phyloP scores from a whole-genome alignment of 2,797 vertebrate genomes.

The Xyrichtys novacula region DNA sequence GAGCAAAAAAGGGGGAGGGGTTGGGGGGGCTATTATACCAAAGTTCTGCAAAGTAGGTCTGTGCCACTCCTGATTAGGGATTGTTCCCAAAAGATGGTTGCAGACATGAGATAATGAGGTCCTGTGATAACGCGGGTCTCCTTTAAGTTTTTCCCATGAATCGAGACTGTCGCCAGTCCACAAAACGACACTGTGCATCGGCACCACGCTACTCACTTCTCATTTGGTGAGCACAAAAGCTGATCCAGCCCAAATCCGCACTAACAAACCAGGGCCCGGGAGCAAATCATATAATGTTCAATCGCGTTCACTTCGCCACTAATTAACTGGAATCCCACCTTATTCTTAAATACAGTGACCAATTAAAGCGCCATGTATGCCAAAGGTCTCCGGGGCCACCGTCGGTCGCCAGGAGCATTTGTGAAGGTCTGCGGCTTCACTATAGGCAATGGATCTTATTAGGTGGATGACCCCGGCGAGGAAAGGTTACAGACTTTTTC shows the following conservation, averaged over 20 bases:
- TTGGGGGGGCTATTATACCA: slow-evolving; percentile 57
- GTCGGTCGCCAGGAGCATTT: slow-evolving; percentile 89
- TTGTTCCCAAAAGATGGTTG: slow-evolving; percentile 85
- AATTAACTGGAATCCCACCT: slow-evolving; percentile 97
- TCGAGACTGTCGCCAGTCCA: slow-evolving; percentile 90
- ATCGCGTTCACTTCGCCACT: slow-evolving; percentile 91
- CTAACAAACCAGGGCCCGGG: slow-evolving; percentile 89
- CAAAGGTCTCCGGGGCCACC: slow-evolving; percentile 89
- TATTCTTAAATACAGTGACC: slow-evolving; percentile 89
- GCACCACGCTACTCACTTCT: slow-evolving; percentile 94
- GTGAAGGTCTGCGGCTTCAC: slow-evolving; percentile 89
- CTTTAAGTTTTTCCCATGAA: slow-evolving; percentile 91
- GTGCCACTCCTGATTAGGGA: slow-evolving; percentile 86
- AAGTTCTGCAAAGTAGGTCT: slow-evolving; percentile 80
- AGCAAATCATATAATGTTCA: slow-evolving; percentile 91
- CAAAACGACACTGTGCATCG: slow-evolving; percentile 90
- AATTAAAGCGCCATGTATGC: slow-evolving; percentile 92
- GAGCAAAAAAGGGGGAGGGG: slow-evolving; percentile 15
- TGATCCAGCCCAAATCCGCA: slow-evolving; percentile 92
- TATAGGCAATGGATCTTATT: slow-evolving; percentile 93
- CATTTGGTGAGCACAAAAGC: slow-evolving; percentile 94
- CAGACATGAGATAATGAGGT: slow-evolving; percentile 93
- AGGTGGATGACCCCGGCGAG: slow-evolving; percentile 81
- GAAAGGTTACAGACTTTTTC: slow-evolving; percentile 82
- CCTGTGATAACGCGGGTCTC: slow-evolving; percentile 85